Evolutionary conservation across 2,797 vertebrate species (phyloP), one percentile per base, ranked within the genome.

Genomic region (Spinus pinus): DNA sequence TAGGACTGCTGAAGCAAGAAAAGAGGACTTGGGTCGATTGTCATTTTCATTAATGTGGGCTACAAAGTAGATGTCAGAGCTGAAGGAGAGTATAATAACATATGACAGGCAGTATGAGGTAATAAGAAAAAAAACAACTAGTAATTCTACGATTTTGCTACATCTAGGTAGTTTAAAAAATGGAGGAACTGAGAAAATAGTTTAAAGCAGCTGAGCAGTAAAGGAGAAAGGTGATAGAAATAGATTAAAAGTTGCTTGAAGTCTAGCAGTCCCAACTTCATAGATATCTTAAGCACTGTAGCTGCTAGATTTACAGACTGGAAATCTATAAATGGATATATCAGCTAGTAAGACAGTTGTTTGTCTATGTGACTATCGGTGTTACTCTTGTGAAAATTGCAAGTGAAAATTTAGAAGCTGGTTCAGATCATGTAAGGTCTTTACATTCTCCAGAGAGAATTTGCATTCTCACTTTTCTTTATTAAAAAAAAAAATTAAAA

Each of bases 1-100:
- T 74, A 88, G 86, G 60, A 92, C 78, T 69, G 69, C 83, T 93
- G 47, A 86, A 90, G 56, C 80, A 93, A 87, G 35, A 57, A 93
- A 69, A 46, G 51, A 88, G 18, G 21, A 47, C 65, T 74, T 2
- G 9, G 65, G 80, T 39, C 2, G 0, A 81, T 51, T 92, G 88
- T 94, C 57, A 70, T 88, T 81, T 93, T 92, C 77, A 74, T 93
- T 92, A 90, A 73, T 0, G 6, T 78, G 65, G 67, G 19, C 83
- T 86, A 78, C 0, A 1, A 78, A 86, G 88, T 74, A 88, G 49
- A 49, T 2, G 31, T 60, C 82, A 91, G 87, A 85, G 41, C 37
- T 81, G 31, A 35, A 87, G 74, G 27, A 77, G 75, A 83, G 18
- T 61, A 35, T 86, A 86, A 91, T 56, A 88, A 58, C 39, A 47